These are phyloP conservation scores for Darevskia nairensis DNA, from an alignment of 2,797 vertebrate species.

Conservation along the genomic window DNA sequence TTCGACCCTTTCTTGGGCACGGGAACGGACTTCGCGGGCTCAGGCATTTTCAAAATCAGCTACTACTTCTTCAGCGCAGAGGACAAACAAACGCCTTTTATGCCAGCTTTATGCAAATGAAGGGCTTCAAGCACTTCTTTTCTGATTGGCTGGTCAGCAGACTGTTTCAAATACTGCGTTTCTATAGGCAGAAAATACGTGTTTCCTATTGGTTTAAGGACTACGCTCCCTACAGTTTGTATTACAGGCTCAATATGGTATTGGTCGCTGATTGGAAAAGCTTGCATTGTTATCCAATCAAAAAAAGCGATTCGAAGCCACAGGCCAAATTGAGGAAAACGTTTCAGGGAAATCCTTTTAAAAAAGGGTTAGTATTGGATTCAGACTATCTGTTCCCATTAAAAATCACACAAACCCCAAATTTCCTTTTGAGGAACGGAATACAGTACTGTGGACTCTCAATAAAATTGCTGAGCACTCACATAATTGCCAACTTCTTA, in stretches of 20 bases:
- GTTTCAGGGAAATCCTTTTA: background rate
- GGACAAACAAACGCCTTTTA: rapidly evolving
- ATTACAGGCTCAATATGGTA: background rate
- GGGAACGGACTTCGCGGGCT: background rate
- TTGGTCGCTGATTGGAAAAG: background rate
- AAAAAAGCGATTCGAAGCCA: background rate
- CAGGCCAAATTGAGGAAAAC: background rate
- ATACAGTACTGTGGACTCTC: too few species aligned
- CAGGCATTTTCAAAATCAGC: background rate
- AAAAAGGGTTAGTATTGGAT: too few species aligned
- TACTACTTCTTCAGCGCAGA: rapidly evolving
- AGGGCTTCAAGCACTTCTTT: rapidly evolving
- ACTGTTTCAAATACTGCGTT: background rate
- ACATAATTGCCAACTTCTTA: too few species aligned
- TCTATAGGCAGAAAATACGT: background rate
- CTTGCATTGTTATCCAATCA: background rate
- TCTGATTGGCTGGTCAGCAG: background rate
- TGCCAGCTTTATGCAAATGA: background rate
- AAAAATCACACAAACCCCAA: too few species aligned
- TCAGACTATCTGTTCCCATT: too few species aligned
- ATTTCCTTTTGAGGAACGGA: too few species aligned
- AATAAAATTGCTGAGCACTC: background rate
- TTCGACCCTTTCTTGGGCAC: constrained; percentile 20
- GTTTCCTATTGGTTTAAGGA: background rate
- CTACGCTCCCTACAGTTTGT: too few species aligned